These are phyloP conservation scores for Meriones unguiculatus DNA, from an alignment of 2,113 vertebrate species.

Conservation along the genomic window DNA sequence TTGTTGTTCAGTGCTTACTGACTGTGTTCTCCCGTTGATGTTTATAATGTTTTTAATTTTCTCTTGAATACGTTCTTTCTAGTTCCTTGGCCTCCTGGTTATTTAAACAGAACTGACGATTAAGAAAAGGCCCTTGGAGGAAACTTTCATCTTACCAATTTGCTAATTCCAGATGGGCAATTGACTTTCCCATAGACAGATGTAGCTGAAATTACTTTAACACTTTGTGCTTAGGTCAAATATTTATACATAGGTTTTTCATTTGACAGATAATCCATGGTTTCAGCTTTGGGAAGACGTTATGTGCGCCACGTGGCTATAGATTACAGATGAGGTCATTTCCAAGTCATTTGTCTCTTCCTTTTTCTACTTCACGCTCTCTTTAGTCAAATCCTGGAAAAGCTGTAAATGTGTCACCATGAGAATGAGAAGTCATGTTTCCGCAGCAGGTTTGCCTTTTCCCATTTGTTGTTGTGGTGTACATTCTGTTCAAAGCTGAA, in stretches of 20 bases:
- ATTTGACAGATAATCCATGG: slow-evolving; percentile 76
- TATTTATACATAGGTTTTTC: slow-evolving; percentile 70
- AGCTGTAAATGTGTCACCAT: slow-evolving; percentile 17
- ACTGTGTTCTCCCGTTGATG: background rate
- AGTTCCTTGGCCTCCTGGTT: slow-evolving; percentile 22
- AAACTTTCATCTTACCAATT: slow-evolving; percentile 54
- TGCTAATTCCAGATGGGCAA: slow-evolving; percentile 67
- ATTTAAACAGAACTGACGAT: slow-evolving; percentile 69
- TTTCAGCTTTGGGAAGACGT: slow-evolving; percentile 54
- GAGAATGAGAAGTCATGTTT: slow-evolving; percentile 63
- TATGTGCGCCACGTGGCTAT: slow-evolving; percentile 58
- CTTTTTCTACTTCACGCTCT: slow-evolving; percentile 52
- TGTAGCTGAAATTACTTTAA: slow-evolving; percentile 69
- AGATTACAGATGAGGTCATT: slow-evolving; percentile 73
- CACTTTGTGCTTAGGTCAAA: slow-evolving; percentile 63
- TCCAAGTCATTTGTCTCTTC: slow-evolving; percentile 75
- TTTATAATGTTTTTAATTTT: slow-evolving; percentile 56
- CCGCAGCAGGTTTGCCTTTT: slow-evolving; percentile 47
- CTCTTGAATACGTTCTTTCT: background rate
- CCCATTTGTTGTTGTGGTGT: background rate
- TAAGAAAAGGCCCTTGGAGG: slow-evolving; percentile 56
- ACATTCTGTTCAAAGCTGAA: slow-evolving; percentile 56
- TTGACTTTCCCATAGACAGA: slow-evolving; percentile 56
- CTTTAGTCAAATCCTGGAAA: slow-evolving; percentile 63
- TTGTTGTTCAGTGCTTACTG: slow-evolving; percentile 60